Evolutionary conservation across 1,140 invertebrate species (phyloP), one percentile per base, ranked within the genome.

Genomic region (Euwallacea similis): DNA sequence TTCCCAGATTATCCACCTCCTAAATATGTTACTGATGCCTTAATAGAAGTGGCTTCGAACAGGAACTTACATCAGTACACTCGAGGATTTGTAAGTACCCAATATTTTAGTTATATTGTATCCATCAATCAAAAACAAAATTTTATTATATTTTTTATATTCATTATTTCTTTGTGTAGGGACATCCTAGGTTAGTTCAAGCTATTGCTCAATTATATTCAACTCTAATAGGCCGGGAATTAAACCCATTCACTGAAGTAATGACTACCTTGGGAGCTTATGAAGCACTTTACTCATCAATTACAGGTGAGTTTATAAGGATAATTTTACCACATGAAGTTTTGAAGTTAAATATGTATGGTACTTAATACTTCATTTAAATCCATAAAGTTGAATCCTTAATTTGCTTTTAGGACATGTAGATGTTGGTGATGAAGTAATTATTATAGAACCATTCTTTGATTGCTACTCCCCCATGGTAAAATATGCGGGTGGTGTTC

Each of bases 401-500:
- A 56, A 58, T 16, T 58, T 6, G n/a, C 10, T 99, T 68, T 60
- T 69, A 56, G 96, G 96, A 15, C 89, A 95, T 77, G 88, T 97
- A 7, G 90, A 91, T 76, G 82, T 95, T 96, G 71, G 74, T 11
- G 74, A 75, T 66, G 74, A 75, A 73, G 96, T 97, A 72, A 97
- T 98, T 72, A 95, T 99, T 42, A 96, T 99, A 72, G 98, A 99
- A 81, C 98, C 98, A 7, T 99, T 93, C 82, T 99, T 97, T 81
- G 98, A 99, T 81, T 98, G 96, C 79, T 99, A 99, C 81, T 93
- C 93, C 71, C 95, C 96, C 2, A 97, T 99, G 92, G 91, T 98
- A 0, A 87, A 85, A 76, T 88, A 89, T 76, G 94, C 94, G 42
- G 95, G 95, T 0, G 98, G 95, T 9, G 86, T 88, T 16, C 90